phyloP scores from a whole-genome alignment of 2,797 vertebrate genomes.

The Spea hammondii region DNA sequence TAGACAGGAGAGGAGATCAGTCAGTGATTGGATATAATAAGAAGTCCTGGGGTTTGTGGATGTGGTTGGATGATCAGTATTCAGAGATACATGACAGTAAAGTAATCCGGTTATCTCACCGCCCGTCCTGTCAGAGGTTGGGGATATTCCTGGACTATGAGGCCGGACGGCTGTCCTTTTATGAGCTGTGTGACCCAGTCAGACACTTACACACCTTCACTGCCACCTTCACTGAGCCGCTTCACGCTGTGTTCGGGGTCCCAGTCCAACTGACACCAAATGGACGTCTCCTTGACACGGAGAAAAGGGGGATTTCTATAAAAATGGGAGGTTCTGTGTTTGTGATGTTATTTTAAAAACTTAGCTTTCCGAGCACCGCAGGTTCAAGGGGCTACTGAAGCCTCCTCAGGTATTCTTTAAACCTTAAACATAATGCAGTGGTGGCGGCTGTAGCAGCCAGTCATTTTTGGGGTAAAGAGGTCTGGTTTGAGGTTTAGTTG shows the following conservation, averaged over 20 bases:
- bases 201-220: not conserved
- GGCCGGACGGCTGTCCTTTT: not conserved
- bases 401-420: too few relatives aligned
- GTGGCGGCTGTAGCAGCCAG: too few relatives aligned
- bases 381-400: too few relatives aligned
- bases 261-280: too few relatives aligned
- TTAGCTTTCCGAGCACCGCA: too few relatives aligned
- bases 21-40: slow-evolving; percentile 25
- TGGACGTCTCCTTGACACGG: too few relatives aligned
- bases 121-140: not conserved
- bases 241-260: not conserved
- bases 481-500: too few relatives aligned
- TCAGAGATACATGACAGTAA: not conserved
- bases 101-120: not conserved
- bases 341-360: too few relatives aligned
- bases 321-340: too few relatives aligned
- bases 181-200: not conserved
- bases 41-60: slow-evolving; percentile 21
- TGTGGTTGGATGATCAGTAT: not conserved
- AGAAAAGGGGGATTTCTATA: too few relatives aligned
- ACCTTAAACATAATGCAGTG: too few relatives aligned
- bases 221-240: not conserved
- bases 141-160: not conserved
- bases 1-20: slow-evolving; percentile 13
- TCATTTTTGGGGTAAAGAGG: too few relatives aligned